phyloP scores from a whole-genome alignment of 2,797 vertebrate species.

The Paratrypauchen microcephalus region DNA sequence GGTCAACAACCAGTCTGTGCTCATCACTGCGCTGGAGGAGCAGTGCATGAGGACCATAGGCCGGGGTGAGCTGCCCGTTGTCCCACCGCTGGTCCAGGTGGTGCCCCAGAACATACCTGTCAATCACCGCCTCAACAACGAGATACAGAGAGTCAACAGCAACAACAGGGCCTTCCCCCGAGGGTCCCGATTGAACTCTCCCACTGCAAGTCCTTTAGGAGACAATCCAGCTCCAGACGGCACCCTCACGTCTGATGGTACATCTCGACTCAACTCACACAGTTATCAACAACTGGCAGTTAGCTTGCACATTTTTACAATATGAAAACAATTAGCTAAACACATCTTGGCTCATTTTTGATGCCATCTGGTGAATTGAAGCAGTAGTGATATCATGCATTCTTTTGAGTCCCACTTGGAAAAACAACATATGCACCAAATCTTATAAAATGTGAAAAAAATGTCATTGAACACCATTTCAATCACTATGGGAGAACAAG shows the following conservation, averaged over 20 bases:
- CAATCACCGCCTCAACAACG: slow-evolving; percentile 88
- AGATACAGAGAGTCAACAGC: slow-evolving; percentile 88
- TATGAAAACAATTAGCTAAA: background rate
- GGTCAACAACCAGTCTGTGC: slow-evolving; percentile 96
- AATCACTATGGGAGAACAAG: slow-evolving; percentile 21
- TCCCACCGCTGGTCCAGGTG: slow-evolving; percentile 94
- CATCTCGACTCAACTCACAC: slow-evolving; percentile 32
- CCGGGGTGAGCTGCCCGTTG: slow-evolving; percentile 80
- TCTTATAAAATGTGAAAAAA: slow-evolving; percentile 38
- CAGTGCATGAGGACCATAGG: slow-evolving; percentile 87
- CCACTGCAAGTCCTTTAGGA: slow-evolving; percentile 87
- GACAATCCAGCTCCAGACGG: slow-evolving; percentile 82
- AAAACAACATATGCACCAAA: slow-evolving; percentile 51
- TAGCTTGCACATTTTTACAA: background rate
- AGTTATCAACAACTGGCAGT: background rate
- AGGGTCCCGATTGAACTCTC: slow-evolving; percentile 80
- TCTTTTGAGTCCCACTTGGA: slow-evolving; percentile 53
- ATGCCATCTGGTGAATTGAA: slow-evolving; percentile 13
- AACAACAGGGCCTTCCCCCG: slow-evolving; percentile 83
- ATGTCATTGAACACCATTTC: slow-evolving; percentile 21
- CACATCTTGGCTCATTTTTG: slow-evolving; percentile 50
- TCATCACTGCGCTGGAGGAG: slow-evolving; percentile 89
- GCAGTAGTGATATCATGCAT: slow-evolving; percentile 63
- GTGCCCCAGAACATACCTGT: slow-evolving; percentile 89
- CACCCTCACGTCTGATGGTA: slow-evolving; percentile 90